These are phyloP conservation scores for Tricholaema leucomelas DNA, from an alignment of 2,113 vertebrate species.

Conservation along the genomic window DNA sequence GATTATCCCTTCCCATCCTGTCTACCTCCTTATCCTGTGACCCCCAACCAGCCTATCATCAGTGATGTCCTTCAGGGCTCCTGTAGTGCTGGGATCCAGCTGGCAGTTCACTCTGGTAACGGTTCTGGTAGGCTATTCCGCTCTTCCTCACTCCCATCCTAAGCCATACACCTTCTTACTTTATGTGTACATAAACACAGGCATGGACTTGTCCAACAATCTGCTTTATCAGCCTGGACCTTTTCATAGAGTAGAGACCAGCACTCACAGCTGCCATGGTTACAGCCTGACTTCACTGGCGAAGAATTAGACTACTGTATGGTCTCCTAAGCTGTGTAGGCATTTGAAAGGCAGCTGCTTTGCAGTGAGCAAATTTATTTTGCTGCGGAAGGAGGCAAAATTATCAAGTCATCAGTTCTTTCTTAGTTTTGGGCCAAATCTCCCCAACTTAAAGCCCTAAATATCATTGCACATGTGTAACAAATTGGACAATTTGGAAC, in stretches of 20 bases:
- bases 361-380: neutral
- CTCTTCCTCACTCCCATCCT: neutral
- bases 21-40: neutral
- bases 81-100: neutral
- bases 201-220: neutral
- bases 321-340: constrained; percentile 7
- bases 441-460: neutral
- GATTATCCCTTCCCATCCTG: constrained; percentile 10
- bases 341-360: constrained; percentile 31
- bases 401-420: neutral
- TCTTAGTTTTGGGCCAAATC: neutral
- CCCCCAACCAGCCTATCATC: neutral
- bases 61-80: neutral
- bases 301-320: constrained; percentile 48
- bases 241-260: neutral
- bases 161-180: neutral
- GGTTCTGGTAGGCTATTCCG: neutral
- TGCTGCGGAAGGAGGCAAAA: neutral
- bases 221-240: constrained; percentile 8
- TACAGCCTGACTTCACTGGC: constrained; percentile 56
- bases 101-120: neutral
- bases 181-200: neutral
- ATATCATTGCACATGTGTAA: neutral
- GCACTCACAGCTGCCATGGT: constrained; percentile 30
- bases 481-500: neutral